Conservation (phyloP, 2,113 vertebrate species). For the Mormyrus iriodes region DNA sequence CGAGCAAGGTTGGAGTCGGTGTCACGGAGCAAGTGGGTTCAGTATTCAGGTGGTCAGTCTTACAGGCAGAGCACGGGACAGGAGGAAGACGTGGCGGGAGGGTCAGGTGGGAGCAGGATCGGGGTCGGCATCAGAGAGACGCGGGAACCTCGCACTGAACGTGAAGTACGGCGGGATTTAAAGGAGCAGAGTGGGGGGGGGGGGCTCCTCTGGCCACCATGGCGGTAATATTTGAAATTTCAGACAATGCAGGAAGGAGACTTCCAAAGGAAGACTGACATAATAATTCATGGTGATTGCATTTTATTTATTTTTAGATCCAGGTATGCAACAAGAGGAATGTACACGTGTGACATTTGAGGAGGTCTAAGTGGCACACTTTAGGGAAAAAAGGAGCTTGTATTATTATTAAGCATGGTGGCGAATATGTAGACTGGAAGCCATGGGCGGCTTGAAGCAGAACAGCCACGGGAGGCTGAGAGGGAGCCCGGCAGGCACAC, state of each 20-base stretch:
- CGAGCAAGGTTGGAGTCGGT: background rate
- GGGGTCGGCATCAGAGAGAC: background rate
- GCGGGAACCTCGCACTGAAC: background rate
- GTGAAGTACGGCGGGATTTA: background rate
- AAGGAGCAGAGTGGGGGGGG: background rate
- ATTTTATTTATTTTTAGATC: background rate
- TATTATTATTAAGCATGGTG: background rate
- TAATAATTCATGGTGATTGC: background rate
- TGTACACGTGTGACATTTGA: background rate
- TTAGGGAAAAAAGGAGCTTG: background rate
- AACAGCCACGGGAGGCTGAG: no score
- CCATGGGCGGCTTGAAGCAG: no score
- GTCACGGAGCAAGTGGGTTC: background rate
- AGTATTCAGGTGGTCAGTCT: background rate
- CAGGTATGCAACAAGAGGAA: background rate
- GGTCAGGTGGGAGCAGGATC: background rate
- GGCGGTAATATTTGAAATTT: background rate
- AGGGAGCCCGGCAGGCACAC: background rate
- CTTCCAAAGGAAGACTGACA: background rate
- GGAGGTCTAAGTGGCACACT: background rate
- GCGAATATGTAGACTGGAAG: no score
- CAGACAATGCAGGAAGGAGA: background rate
- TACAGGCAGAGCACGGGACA: background rate
- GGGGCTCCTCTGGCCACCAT: background rate
- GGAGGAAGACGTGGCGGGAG: no score